Conservation (phyloP, 1,140 invertebrate genomes). For the Pentalonia nigronervosa region DNA sequence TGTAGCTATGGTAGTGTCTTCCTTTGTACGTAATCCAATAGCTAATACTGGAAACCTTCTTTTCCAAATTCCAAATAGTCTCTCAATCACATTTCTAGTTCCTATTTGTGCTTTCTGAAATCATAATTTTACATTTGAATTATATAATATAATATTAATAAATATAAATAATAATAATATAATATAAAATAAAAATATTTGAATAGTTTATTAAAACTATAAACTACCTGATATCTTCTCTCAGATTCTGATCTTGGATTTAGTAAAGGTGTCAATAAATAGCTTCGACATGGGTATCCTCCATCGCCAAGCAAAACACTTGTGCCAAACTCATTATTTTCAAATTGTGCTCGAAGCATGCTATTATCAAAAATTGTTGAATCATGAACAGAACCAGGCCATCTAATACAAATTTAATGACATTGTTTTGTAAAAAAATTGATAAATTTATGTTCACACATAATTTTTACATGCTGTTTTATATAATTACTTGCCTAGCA, state of each 20-base stretch:
- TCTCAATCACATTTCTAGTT: slow-evolving; percentile 14
- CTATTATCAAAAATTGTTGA: slow-evolving; percentile 59
- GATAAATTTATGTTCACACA: not conserved
- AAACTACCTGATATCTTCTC: slow-evolving; percentile 35
- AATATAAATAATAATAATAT: not conserved
- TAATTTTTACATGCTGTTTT: not conserved
- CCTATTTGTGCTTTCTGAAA: not conserved
- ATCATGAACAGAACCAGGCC: slow-evolving; percentile 63
- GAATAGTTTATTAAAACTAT: slow-evolving; percentile 39
- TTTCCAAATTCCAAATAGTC: slow-evolving; percentile 52
- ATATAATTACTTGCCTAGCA: slow-evolving; percentile 56
- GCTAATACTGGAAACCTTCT: slow-evolving; percentile 47
- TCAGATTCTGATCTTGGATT: slow-evolving; percentile 21
- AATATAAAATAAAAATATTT: not conserved
- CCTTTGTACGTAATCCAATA: not conserved
- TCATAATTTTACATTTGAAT: slow-evolving; percentile 8
- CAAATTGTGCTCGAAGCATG: slow-evolving; percentile 60
- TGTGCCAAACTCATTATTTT: slow-evolving; percentile 59
- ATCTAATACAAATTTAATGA: slow-evolving; percentile 62
- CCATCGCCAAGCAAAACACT: slow-evolving; percentile 43
- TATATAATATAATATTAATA: not conserved
- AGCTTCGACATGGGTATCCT: slow-evolving; percentile 33
- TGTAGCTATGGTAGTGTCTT: not conserved
- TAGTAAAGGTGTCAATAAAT: slow-evolving; percentile 51
- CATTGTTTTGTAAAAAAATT: not conserved